Base-by-base conservation (phyloP, 1,140 invertebrate species). In the Cardiocondyla obscurior region DNA sequence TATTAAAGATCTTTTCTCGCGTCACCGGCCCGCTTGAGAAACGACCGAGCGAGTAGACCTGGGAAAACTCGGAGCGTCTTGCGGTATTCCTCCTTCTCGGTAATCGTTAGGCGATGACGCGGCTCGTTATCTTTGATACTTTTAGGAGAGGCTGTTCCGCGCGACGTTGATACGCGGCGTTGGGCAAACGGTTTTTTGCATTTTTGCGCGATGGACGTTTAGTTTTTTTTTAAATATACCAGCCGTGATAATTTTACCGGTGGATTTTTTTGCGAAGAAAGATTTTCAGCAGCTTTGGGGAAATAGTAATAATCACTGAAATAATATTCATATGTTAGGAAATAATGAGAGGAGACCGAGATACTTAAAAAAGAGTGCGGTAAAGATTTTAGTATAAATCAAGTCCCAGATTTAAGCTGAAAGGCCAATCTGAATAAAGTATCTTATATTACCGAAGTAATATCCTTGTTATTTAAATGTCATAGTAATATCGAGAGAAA, bases 1-100 rank as follows among this genome's bases (percentile, higher is more conserved):
- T 90, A 91, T 92, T 90, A 91, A 91, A 85, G 88, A 90, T 89
- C 86, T 72, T n/a, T n/a, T 86, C 64, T 55, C 76, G 64, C 70
- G 85, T 46, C 55, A 55, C 25, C 60, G 46, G 14, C 12, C 33
- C 12, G 46, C 28, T 19, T 28, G 74, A 42, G 30, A 42, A 62
- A 67, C 12, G 74, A 67, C n/a, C 33, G 25, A 67, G 46, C 33
- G 46, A 67, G 12, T 39, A 51, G 22, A 79, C 49, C 42, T 39
- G 44, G 33, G 51, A 79, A 49, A 49, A 67, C 46, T 25, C 22
- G 33, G 36, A 42, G 69, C 12, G n/a, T 49, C 6, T 51, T 36
- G 44, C 7, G 46, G 8, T 16, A 8, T 19, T 77, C 19, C 36
- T 64, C 22, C 12, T 44, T 28, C 73, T 58, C 28, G 25, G 16